These are phyloP conservation scores for Pseudomyrmex concolor DNA, from an alignment of 1,140 invertebrate species.

Conservation along the genomic window DNA sequence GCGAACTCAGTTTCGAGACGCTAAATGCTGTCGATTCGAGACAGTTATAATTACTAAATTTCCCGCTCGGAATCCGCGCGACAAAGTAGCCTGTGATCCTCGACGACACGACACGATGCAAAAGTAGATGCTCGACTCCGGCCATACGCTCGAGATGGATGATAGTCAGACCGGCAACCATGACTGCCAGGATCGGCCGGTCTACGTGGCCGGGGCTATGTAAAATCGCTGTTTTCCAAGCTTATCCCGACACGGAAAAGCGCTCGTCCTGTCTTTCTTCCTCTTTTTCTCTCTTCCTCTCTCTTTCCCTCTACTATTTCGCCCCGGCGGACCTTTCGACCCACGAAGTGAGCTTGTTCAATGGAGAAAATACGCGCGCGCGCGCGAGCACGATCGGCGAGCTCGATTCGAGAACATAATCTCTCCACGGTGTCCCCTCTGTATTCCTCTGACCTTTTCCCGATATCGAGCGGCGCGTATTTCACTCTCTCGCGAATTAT, in stretches of 20 bases:
- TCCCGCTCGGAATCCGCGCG: conserved; percentile 64
- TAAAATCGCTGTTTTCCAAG: conserved; percentile 73
- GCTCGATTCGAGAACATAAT: conserved; percentile 59
- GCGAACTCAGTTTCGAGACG: conserved; percentile 10
- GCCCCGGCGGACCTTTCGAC: not conserved
- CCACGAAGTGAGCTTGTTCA: conserved; percentile 19
- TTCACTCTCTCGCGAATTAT: conserved; percentile 52
- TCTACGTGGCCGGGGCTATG: conserved; percentile 53
- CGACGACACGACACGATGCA: conserved; percentile 66
- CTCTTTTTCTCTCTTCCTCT: not conserved
- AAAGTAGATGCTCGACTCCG: conserved; percentile 72
- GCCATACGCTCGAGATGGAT: conserved; percentile 52
- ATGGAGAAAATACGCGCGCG: conserved; percentile 32
- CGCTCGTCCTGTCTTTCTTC: conserved; percentile 27
- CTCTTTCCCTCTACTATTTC: conserved; percentile 26
- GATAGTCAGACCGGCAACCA: conserved; percentile 29
- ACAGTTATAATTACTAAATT: conserved; percentile 70
- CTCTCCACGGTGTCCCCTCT: conserved; percentile 26
- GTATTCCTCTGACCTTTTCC: not conserved
- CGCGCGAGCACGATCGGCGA: conserved; percentile 28
- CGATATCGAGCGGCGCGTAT: conserved; percentile 50
- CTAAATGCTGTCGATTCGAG: conserved; percentile 36
- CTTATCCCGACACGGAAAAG: conserved; percentile 67
- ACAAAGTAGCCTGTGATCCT: conserved; percentile 69
- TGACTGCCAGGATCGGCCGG: conserved; percentile 13